A percentile compares a stretch with the other conserved stretches of the same genome.
These are phyloP conservation scores for Gulo gulo DNA, from an alignment of 2,113 vertebrate genomes.

Conservation along the genomic window DNA sequence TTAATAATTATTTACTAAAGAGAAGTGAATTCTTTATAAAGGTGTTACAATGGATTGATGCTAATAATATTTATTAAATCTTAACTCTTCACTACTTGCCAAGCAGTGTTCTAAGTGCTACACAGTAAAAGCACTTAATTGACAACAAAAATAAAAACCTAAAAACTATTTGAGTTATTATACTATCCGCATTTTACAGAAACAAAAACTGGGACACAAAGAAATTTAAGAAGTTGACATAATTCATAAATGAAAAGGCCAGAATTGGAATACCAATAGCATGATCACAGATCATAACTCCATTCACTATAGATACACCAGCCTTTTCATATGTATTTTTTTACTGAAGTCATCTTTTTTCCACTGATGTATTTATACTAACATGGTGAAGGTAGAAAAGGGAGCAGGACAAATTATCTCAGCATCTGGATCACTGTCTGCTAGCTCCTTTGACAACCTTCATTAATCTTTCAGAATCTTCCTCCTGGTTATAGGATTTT, in stretches of 20 bases:
- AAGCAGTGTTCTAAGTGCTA: neutral
- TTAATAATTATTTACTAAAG: neutral
- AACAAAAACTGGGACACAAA: neutral
- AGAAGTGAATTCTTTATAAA: neutral
- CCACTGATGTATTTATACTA: neutral
- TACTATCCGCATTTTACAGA: neutral
- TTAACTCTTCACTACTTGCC: neutral
- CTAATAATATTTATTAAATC: neutral
- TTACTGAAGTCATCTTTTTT: neutral
- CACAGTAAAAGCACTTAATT: neutral
- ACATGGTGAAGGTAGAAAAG: neutral
- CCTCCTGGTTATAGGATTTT: slow-evolving; percentile 21
- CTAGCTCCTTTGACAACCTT: slow-evolving; percentile 14
- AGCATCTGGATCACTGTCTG: neutral
- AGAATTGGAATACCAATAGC: neutral
- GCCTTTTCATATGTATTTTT: neutral
- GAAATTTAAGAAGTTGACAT: neutral
- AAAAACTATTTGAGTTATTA: neutral
- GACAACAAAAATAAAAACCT: neutral
- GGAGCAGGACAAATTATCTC: neutral
- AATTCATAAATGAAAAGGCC: neutral
- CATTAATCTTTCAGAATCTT: slow-evolving; percentile 58
- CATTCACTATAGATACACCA: neutral
- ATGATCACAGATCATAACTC: neutral
- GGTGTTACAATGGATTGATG: neutral